Conservation (phyloP, 2,113 vertebrate genomes). For the Rhineura floridana region DNA sequence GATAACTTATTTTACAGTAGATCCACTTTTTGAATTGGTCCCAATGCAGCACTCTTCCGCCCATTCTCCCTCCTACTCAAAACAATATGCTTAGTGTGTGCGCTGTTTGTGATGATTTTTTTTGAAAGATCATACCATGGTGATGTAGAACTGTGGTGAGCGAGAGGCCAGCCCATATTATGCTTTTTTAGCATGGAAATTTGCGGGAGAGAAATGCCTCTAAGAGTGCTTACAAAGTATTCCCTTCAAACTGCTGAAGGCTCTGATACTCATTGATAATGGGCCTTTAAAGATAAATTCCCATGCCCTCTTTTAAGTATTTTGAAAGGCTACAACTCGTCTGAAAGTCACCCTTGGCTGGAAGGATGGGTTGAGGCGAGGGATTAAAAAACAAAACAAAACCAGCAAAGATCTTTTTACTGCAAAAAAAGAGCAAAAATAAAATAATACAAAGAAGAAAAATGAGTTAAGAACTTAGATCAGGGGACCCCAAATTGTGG, state of each 20-base stretch:
- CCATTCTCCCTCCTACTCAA: background rate
- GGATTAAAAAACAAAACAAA: conserved; percentile 37
- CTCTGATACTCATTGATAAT: conserved; percentile 51
- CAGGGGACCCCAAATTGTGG: no score
- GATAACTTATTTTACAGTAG: conserved; percentile 35
- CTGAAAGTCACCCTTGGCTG: conserved; percentile 49
- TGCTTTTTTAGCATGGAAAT: no score
- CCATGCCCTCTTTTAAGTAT: conserved; percentile 64
- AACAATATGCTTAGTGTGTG: conserved; percentile 65
- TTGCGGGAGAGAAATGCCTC: conserved; percentile 48
- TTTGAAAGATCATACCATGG: conserved; percentile 58
- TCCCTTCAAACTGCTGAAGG: conserved; percentile 58
- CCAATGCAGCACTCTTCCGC: conserved; percentile 37
- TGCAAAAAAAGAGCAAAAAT: background rate
- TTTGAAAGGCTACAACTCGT: conserved; percentile 35
- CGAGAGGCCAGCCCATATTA: conserved; percentile 41
- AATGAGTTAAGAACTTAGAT: conserved; percentile 33
- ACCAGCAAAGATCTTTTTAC: background rate
- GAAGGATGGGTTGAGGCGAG: background rate
- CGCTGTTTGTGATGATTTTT: conserved; percentile 47
- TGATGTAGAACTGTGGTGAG: conserved; percentile 36
- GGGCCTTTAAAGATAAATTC: conserved; percentile 54
- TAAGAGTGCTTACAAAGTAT: conserved; percentile 60
- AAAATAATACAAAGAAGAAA: fast-evolving
- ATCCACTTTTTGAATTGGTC: conserved; percentile 54